Base-by-base conservation (phyloP, 2,797 vertebrate genomes). In the Gymnocypris eckloni region DNA sequence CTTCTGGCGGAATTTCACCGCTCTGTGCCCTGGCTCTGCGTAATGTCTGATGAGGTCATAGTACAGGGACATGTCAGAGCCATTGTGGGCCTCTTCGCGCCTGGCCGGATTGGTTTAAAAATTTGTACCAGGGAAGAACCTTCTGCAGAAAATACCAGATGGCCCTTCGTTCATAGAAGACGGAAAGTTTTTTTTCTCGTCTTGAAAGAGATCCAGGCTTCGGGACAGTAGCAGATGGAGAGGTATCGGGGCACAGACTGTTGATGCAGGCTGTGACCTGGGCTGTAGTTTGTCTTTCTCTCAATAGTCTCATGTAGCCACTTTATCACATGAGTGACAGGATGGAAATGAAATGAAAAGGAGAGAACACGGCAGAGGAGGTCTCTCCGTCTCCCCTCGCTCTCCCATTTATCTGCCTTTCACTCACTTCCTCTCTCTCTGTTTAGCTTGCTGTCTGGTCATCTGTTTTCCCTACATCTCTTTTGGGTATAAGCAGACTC, bases 31-130 rank as follows among this genome's bases (percentile, higher is more conserved):
- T 83, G 69, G 79, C 75, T 85, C 82, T 82, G 83, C 70, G 70
- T 71, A 54, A 76, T 70, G 71, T 84, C 87, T 89, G 86, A 90
- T 90, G 89, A 90, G 86, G 86, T 90, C 89, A 90, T 90, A 56
- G 85, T 73, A 45, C 70, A 86, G 73, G 79, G 89, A 85, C 86
- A 87, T 89, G 84, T 83, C 86, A 90, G 88, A 89, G 88, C 88
- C 88, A 81, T 91, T 89, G 84, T 18, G 22, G 76, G 86, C 81
- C 72, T 84, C 56, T 3, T 25, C 13, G 9, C 33, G 69, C 45
- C 82, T 83, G 71, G 59, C 85, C 76, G 48, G 77, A 80, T 81
- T 89, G 83, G 84, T 87, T 86, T 82, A 33, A 75, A 83, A 84
- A 86, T 77, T 82, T 88, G 61, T 54, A 87, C 86, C 86, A 85